phyloP scores from a whole-genome alignment of 2,888 invertebrate species.

The Muschampia plurimacula region DNA sequence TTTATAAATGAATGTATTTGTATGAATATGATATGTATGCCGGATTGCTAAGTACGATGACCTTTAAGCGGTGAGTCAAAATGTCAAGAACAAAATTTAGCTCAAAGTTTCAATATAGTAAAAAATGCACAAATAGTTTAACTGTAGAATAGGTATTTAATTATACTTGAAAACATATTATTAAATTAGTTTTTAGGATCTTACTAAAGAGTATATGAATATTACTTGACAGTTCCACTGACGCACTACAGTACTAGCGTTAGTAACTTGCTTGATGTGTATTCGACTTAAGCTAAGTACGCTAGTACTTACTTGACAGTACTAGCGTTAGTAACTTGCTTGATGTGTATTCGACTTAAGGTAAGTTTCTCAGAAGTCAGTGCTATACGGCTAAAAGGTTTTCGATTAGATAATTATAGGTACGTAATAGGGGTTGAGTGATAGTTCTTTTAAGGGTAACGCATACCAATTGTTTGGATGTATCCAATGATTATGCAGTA shows the following conservation, averaged over 20 bases:
- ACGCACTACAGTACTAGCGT: conserved; percentile 12
- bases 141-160: too few species aligned
- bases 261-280: conserved; percentile 8
- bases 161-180: too few species aligned
- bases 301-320: too few species aligned
- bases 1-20: too few species aligned
- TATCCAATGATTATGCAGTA: conserved; percentile 74
- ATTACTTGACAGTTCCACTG: background rate
- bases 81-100: too few species aligned
- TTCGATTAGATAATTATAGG: conserved; percentile 84
- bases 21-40: too few species aligned
- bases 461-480: conserved; percentile 59
- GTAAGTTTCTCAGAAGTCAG: conserved; percentile 78
- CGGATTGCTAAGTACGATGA: too few species aligned
- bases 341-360: conserved; percentile 30
- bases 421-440: conserved; percentile 67
- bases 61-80: too few species aligned
- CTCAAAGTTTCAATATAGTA: too few species aligned
- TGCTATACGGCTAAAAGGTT: conserved; percentile 81
- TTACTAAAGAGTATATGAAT: background rate
- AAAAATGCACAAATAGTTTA: too few species aligned
- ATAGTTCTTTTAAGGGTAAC: conserved; percentile 63
- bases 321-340: conserved; percentile 22
- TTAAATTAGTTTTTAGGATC: too few species aligned
- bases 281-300: conserved; percentile 52